Evolutionary conservation across 2,113 vertebrate genomes (phyloP), one percentile per base, ranked within the genome.

Genomic region (Oreochromis niloticus): DNA sequence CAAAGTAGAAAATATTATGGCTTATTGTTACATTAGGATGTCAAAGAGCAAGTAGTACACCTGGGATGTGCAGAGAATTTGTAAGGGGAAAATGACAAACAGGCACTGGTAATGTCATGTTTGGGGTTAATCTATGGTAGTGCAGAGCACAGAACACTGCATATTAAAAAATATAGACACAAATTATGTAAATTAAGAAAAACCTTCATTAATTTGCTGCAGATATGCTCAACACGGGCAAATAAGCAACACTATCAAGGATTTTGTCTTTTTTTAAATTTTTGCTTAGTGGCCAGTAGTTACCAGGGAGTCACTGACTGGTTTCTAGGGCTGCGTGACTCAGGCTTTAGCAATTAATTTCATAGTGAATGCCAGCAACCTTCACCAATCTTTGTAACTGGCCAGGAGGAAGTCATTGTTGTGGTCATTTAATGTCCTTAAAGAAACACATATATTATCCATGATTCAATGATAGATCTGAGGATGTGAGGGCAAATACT

Each of bases 11-110:
- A 30, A 39, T 78, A 85, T 68, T 54, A 11, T 9, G 54, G 8
- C 36, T 85, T 27, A 43, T 14, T 80, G 80, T 54, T 85, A 3
- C 19, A 61, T 81, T 78, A 14, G 55, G 36, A 32, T 80, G 59
- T 87, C 80, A 85, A 5, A 3, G 41, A 46, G 1, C 9, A 73
- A 48, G 9, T 3, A 73, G 41, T 2, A 30, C 4, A 0, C 24
- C 0, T 32, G 43, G 27, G 43, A 78, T 50, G 71, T 50, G 71
- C 24, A 50, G 9, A 32, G 71, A 7, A 50, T 50, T 17, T 32
- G 0, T 75, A 48, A 46, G 41, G 71, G 24, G 16, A 17, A 75
- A 48, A 12, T 24, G 79, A 41, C 8, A 56, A 3, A 19, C 4
- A 17, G 14, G 19, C 52, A 56, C 48, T 22, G 16, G 22, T 73